phyloP scores from a whole-genome alignment of 2,113 vertebrate species.

The Heteronetta atricapilla region DNA sequence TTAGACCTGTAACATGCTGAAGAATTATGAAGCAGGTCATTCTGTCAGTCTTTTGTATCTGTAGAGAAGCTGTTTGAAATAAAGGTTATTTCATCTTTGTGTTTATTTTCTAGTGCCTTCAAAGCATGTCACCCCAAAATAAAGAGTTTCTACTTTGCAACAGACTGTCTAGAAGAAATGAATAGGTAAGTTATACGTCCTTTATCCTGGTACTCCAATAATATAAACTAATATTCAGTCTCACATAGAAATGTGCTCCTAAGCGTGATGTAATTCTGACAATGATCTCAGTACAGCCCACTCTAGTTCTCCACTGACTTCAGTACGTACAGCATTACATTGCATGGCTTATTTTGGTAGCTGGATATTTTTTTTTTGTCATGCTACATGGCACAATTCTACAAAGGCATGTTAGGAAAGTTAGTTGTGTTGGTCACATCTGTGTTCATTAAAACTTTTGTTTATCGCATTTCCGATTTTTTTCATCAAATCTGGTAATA shows the following conservation, averaged over 20 bases:
- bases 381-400: fast-evolving
- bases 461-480: neutral
- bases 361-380: neutral
- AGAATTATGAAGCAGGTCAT: neutral
- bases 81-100: constrained; percentile 29
- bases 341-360: neutral
- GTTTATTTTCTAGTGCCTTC: constrained; percentile 81
- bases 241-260: neutral
- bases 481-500: neutral
- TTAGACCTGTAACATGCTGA: neutral
- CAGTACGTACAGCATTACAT: neutral
- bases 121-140: constrained; percentile 93
- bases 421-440: neutral
- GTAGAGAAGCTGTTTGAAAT: neutral
- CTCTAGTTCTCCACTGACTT: neutral
- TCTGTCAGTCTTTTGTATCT: neutral
- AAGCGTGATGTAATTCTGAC: neutral
- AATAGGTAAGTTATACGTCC: constrained; percentile 81
- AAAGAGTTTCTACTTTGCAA: constrained; percentile 93
- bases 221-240: neutral
- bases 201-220: neutral
- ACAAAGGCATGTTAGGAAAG: neutral
- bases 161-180: constrained; percentile 93
- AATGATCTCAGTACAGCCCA: neutral
- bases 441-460: neutral